Evolutionary conservation across 2,888 invertebrate genomes (phyloP).

Genomic region (Tipula vernalis): DNA sequence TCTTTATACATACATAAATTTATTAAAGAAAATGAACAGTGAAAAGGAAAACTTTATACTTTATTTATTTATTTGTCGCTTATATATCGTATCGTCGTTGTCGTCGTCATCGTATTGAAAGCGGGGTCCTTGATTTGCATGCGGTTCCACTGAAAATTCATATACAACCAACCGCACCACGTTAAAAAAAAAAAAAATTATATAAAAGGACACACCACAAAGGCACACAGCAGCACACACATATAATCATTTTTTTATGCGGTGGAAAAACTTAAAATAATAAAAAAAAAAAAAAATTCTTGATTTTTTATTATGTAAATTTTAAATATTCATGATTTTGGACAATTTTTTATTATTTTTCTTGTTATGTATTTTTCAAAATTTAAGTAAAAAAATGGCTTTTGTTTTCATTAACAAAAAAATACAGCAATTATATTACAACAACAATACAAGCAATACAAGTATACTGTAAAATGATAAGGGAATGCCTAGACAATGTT

Average conservation of each 20-base stretch:
- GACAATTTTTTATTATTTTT: slow-evolving; percentile 4
- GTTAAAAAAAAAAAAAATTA: background rate
- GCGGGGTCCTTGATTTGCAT: background rate
- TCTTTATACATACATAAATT: background rate
- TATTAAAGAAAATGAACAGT: slow-evolving; percentile 4
- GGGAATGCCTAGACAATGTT: background rate
- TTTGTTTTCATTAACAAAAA: background rate
- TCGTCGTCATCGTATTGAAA: background rate
- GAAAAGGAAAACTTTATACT: background rate
- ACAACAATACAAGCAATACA: background rate
- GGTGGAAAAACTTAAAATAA: background rate
- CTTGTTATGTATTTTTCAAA: background rate
- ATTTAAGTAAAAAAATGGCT: background rate
- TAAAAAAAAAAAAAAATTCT: background rate
- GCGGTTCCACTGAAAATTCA: background rate
- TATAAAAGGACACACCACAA: background rate
- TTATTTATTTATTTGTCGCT: background rate
- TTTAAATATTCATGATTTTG: slow-evolving; percentile 4
- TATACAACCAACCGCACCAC: background rate
- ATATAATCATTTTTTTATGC: background rate
- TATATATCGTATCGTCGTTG: background rate
- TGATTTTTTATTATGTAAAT: background rate
- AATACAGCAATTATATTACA: background rate
- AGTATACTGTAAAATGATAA: background rate
- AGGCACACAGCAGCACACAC: background rate